Percentiles rank a stretch among this genome's conserved stretches.
Conservation (phyloP, 2,113 vertebrate genomes). For the Chascanopsetta lugubris region DNA sequence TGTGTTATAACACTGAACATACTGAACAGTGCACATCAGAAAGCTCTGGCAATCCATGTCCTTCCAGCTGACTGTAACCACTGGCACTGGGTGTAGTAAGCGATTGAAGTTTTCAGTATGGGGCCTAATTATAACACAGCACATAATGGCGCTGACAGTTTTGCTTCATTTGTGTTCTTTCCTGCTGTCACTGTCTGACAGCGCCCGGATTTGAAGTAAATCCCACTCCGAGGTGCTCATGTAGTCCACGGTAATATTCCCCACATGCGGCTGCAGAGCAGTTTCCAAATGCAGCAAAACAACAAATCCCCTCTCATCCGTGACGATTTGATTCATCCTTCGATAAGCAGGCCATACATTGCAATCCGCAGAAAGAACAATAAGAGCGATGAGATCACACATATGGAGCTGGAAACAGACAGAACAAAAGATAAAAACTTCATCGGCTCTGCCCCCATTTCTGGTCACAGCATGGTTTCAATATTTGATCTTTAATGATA, state of each 20-base stretch:
- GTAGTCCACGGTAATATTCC: neutral
- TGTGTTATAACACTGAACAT: conserved; percentile 38
- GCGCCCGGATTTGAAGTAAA: neutral
- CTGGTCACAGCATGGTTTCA: conserved; percentile 1
- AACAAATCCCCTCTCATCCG: neutral
- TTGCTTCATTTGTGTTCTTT: neutral
- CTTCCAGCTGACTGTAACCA: conserved; percentile 1
- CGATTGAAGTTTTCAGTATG: neutral
- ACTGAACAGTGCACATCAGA: conserved; percentile 22
- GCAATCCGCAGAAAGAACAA: conserved; percentile 4
- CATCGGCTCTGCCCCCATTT: conserved; percentile 13
- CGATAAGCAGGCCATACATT: conserved; percentile 12
- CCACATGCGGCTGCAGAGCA: conserved; percentile 20
- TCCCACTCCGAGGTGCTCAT: neutral
- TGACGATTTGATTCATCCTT: neutral
- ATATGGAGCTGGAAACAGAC: neutral
- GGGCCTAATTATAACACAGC: neutral
- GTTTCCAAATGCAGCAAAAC: conserved; percentile 12
- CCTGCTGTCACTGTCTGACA: neutral
- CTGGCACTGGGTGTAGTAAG: neutral
- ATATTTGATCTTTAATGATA: conserved; percentile 13
- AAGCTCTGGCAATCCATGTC: neutral
- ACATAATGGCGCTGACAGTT: neutral
- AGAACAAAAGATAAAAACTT: neutral
- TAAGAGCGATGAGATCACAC: neutral